Percentiles rank a stretch among this genome's conserved stretches.
phyloP scores from a whole-genome alignment of 2,888 invertebrate genomes.

The Dolomedes plantarius region DNA sequence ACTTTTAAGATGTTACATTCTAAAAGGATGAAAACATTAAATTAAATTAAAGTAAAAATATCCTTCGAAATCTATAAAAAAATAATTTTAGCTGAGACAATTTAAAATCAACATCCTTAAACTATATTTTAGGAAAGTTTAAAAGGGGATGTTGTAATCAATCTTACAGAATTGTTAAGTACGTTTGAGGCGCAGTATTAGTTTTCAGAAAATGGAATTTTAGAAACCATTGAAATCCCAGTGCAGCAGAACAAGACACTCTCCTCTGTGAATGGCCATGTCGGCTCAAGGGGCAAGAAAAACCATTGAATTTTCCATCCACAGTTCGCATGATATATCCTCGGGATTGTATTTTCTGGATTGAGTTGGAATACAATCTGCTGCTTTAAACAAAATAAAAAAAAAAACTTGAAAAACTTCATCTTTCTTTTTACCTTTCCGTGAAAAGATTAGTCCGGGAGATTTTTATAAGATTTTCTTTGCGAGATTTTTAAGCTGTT shows the following conservation, averaged over 20 bases:
- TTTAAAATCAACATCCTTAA: not conserved
- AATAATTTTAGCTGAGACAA: not conserved
- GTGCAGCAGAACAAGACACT: not conserved
- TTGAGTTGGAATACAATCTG: not conserved
- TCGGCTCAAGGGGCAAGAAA: not conserved
- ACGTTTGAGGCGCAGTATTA: not conserved
- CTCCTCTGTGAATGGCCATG: not conserved
- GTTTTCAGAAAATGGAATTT: slow-evolving; percentile 5
- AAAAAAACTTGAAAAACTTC: no score
- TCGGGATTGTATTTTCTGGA: slow-evolving; percentile 7
- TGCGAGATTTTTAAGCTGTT: slow-evolving; percentile 6
- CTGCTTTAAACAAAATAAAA: slow-evolving; percentile 1
- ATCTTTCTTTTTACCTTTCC: not conserved
- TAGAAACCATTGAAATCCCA: not conserved
- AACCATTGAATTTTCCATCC: not conserved
- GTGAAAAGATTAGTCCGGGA: not conserved
- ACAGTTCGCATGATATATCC: slow-evolving; percentile 7
- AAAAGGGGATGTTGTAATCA: not conserved
- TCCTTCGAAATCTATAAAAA: no score
- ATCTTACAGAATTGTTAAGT: slow-evolving; percentile 3
- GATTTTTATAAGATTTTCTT: not conserved
- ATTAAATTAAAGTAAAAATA: no score
- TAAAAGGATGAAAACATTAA: no score
- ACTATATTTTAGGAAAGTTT: not conserved
- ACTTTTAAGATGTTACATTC: no score